Base-by-base conservation (phyloP, 2,888 invertebrate species). In the Automeris io region DNA sequence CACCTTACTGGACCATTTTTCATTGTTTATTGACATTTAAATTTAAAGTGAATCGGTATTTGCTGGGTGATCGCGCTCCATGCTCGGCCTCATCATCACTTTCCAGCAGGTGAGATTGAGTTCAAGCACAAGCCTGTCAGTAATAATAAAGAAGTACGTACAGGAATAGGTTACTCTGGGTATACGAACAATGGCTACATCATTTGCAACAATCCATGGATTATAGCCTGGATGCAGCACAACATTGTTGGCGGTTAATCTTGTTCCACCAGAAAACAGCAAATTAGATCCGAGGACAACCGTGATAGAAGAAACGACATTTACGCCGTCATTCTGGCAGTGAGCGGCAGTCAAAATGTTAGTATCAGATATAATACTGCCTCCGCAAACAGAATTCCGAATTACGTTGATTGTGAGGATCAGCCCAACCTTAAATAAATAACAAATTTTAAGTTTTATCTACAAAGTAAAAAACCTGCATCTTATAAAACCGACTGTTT, bases 211-310 rank as follows among this genome's bases (percentile, higher is more conserved):
- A 6, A 53, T 61, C 18, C 24, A 38, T 0, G 70, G 64, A 33
- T 62, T 64, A 38, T 57, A 74, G 2, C 51, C 60, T 6, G 60
- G 55, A 32, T 63, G 55, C 21, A 57, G 33, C 2, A 45, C 47
- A 1, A 63, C 48, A 3, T 53, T 39, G 16, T 34, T 54, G 3
- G 57, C 51, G 2, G 46, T 41, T 7, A 62, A 36, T 12, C 72
- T 54, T n/a, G 51, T 57, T 5, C 72, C 73, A 1, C 70, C 72
- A 33, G 53, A 43, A 46, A 68, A 68, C 5, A 73, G 52, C 1
- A 56, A 35, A 40, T 57, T 62, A 23, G 70, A 66, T 5, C 72
- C 70, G 0, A 67, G 47, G 5, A 72, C 57, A 0, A 63, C 61
- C 7, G 61, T 62, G 33, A 61, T 39, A 18, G 53, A 50, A 5